These are phyloP conservation scores for Numenius arquata DNA, from an alignment of 2,113 vertebrate genomes.

Conservation along the genomic window DNA sequence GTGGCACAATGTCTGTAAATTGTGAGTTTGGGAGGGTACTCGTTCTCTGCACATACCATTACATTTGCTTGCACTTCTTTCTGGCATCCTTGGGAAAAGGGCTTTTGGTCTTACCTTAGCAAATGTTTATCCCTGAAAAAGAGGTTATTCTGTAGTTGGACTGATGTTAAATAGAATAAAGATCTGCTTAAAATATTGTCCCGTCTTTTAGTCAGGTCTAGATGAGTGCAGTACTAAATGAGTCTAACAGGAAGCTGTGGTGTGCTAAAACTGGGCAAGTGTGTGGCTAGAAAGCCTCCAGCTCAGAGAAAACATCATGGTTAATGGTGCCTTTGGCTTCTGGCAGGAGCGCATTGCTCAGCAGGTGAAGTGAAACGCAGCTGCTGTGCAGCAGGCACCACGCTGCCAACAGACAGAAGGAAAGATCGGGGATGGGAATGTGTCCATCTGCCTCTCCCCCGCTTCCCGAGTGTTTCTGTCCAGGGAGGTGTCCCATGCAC, in stretches of 20 bases:
- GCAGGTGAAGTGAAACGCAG: background rate
- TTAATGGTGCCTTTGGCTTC: background rate
- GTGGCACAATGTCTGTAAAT: background rate
- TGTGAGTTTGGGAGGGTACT: background rate
- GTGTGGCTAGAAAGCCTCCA: background rate
- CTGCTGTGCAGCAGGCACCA: background rate
- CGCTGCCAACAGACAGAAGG: background rate
- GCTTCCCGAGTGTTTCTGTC: background rate
- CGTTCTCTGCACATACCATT: background rate
- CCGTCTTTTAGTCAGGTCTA: background rate
- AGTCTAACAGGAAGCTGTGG: background rate
- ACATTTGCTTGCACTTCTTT: background rate
- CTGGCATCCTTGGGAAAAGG: background rate
- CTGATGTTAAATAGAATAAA: background rate
- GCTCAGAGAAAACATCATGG: background rate
- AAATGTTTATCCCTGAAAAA: background rate
- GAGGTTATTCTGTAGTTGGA: background rate
- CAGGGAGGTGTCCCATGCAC: background rate
- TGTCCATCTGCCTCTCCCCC: background rate
- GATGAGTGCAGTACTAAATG: background rate
- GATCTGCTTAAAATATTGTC: background rate
- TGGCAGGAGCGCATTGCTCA: background rate
- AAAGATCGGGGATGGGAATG: background rate
- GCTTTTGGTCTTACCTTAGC: background rate
- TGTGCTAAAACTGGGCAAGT: background rate